phyloP scores from a whole-genome alignment of 2,888 invertebrate species.

The Epirrhoe tristata region DNA sequence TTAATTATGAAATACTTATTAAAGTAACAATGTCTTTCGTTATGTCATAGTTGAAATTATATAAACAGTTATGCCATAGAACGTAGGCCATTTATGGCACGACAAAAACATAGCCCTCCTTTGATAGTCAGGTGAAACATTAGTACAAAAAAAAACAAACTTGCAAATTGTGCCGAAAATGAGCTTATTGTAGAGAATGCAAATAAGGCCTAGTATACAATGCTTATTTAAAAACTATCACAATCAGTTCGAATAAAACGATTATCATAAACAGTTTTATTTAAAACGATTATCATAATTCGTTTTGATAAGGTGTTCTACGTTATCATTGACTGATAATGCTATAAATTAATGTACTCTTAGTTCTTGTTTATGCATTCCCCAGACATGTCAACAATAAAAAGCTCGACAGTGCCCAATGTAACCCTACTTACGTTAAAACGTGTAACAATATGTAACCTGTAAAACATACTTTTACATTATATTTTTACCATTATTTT shows the following conservation, averaged over 20 bases:
- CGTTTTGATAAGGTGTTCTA: constrained; percentile 1
- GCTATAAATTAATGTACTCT: not conserved
- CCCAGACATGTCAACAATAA: constrained; percentile 33
- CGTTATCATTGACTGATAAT: not conserved
- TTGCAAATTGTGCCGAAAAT: constrained; percentile 60
- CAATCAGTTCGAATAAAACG: constrained; percentile 7
- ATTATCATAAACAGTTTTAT: not conserved
- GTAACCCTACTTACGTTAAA: constrained; percentile 69
- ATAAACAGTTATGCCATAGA: constrained; percentile 45
- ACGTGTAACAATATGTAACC: constrained; percentile 73
- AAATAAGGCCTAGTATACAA: constrained; percentile 8
- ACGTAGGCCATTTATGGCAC: constrained; percentile 68
- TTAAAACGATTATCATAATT: constrained; percentile 19
- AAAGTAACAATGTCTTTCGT: constrained; percentile 84
- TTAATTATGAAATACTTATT: constrained; percentile 83
- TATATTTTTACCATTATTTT: constrained; percentile 69
- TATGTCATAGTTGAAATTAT: constrained; percentile 65
- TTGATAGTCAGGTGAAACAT: constrained; percentile 41
- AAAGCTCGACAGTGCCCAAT: constrained; percentile 67
- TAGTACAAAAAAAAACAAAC: constrained; percentile 52
- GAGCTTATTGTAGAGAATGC: constrained; percentile 44
- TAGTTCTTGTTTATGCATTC: constrained; percentile 24
- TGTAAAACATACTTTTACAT: constrained; percentile 73
- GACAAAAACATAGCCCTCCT: constrained; percentile 43
- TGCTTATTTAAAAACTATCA: constrained; percentile 14